Conservation (phyloP, 30 jellyfish, hydroid and myxozoan species). For the Mastigias papua region DNA sequence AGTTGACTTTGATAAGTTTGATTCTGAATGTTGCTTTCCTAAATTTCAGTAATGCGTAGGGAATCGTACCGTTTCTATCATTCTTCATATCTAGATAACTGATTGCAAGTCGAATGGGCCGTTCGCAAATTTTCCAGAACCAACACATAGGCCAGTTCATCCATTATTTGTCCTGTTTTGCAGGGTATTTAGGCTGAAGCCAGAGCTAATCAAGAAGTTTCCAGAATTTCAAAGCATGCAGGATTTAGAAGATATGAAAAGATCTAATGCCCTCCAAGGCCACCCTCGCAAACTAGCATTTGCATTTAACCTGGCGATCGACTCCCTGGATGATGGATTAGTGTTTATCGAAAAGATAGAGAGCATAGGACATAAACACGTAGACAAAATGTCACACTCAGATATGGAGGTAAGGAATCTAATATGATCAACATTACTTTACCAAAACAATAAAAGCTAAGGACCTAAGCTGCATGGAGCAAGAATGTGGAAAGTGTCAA, state of each 20-base stretch:
- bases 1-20: no score
- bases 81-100: no score
- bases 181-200: slow-evolving; percentile 34
- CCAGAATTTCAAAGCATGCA: slow-evolving; percentile 47
- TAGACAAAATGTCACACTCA: slow-evolving; percentile 37
- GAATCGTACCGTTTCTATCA: no score
- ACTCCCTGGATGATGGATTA: slow-evolving; percentile 47
- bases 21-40: no score
- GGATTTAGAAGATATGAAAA: slow-evolving; percentile 28
- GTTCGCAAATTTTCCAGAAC: no score
- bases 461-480: not conserved
- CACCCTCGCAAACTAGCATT: slow-evolving; percentile 52
- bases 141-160: no score
- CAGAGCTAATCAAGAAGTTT: slow-evolving; percentile 40
- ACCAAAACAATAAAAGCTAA: no score
- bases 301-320: slow-evolving; percentile 59
- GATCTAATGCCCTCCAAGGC: slow-evolving; percentile 19
- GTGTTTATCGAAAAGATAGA: slow-evolving; percentile 55
- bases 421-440: no score
- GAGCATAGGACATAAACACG: slow-evolving; percentile 51
- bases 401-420: slow-evolving; percentile 52
- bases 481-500: no score
- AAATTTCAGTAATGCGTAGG: no score
- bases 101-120: no score
- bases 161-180: not conserved